Evolutionary conservation across 2,888 invertebrate species (phyloP), one percentile per base, ranked within the genome.

Genomic region (Chrysomela aeneicollis): DNA sequence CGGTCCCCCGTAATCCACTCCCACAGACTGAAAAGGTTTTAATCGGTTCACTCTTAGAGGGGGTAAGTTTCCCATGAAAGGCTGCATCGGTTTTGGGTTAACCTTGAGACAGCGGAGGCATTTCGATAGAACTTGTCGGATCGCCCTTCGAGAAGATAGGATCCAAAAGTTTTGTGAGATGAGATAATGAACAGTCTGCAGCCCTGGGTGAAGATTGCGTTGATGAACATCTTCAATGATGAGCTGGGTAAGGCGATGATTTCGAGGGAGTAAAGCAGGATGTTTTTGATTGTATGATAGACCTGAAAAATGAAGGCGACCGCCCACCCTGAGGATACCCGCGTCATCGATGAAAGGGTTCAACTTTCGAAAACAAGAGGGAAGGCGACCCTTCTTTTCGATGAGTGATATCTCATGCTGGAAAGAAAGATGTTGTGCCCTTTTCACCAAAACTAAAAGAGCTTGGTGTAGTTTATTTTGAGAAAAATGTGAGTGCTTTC

Each of bases 121-220:
- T 26, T 26, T 26, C 26, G 26, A 26, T 5, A 35, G 12, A 35
- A 35, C 35, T 35, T 35, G 35, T 10, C 35, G 35, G 35, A 35
- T 35, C 9, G 35, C 35, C 10, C 35, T 6, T 49, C 35, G 18
- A 6, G 35, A 55, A 15, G 35, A 22, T 46, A 12, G 50, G 26
- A 55, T 51, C 62, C 66, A 66, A 50, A 59, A 66, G 8, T 53
- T 30, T n/a, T 62, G 49, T 18, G 62, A 17, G 12, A 62, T n/a
- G 0, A 50, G 35, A 10, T 32, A 22, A 4, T 54, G 42, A 6
- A 52, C 21, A 9, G 26, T 9, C n/a, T 62, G 62, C 3, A 55
- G 54, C 0, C 50, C 59, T 17, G 61, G 47, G 10, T 65, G 58
- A 17, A 61, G 30, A 51, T 35, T 15, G 52, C 42, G n/a, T 12